Evolutionary conservation across 2,797 vertebrate species (phyloP), one percentile per base, ranked within the genome.

Genomic region (Coregonus suidteri): DNA sequence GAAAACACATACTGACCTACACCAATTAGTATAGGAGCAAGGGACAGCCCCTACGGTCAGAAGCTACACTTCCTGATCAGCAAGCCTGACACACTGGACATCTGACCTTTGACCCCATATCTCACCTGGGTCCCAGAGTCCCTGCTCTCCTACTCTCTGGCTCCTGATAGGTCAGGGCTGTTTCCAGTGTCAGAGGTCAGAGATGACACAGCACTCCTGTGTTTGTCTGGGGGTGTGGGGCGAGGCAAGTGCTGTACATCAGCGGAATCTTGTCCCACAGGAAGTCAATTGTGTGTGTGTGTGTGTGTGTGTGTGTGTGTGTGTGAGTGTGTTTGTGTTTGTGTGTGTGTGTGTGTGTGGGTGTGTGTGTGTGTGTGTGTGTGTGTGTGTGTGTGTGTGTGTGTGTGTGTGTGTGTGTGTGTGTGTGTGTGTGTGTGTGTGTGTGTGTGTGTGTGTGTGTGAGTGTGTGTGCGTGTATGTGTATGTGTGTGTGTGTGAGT

Each of bases 201-300:
- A 83, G 91, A 91, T 92, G 92, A 93, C 92, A 93, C 92, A 92
- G 92, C 92, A 92, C 87, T 92, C 89, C 88, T 90, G 91, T 90
- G 91, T 92, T 92, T 87, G 91, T 90, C 90, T 90, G 90, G 91
- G 89, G 85, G 86, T 15, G 20, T 15, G 41, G 82, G 83, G 83
- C 87, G 86, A 90, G 90, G 84, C 83, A 83, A 86, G 66, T 47
- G 41, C 41, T 11, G 3, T 83, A 90, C 81, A 90, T 88, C 90
- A 87, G 81, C 88, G 82, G 79, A 81, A 68, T 80, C 69, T 84
- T 85, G 83, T 90, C 88, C 88, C 87, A 88, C 83, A 88, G 90
- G 89, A 92, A 91, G 90, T 79, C 86, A 83, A 86, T 79, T 76
- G 41, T 67, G 52, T 68, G 64, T 47, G 20, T 71, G 31, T 41